Base-by-base conservation (phyloP, 2,113 vertebrate genomes). In the Gymnogyps californianus region DNA sequence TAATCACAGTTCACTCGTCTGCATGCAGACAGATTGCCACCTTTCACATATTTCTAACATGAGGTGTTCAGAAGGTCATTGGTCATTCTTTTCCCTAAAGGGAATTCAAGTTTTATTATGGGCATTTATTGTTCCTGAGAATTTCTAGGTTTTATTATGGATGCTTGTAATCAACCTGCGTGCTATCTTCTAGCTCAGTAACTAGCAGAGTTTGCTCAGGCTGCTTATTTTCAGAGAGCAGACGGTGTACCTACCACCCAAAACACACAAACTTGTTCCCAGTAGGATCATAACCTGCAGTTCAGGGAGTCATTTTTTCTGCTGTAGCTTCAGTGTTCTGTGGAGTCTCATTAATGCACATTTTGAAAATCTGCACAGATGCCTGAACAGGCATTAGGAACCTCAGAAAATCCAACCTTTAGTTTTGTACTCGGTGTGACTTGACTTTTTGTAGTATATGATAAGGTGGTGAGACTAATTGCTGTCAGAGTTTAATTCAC, bases 391-490 rank as follows among this genome's bases (percentile, higher is more conserved):
- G 74, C 66, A 19, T 65, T 61, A 84, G 81, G 62, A 93, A 58
- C 52, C 78, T 91, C 58, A 46, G 94, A 66, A 93, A 94, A 85
- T 16, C 49, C 93, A 94, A 16, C 89, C 77, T 93, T 91, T 62
- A 54, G 54, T 89, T 94, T 66, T 64, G 52, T 80, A 57, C 77
- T 89, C 2, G 1, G 40, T 87, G 74, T 79, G 86, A 38, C 80
- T 87, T 57, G 71, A 40, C 65, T 95, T 93, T 84, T 79, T 79
- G 78, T 52, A 3, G 54, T 28, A 16, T 22, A 24, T 18, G 69
- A 86, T 90, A 64, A 92, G 76, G 85, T 78, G 71, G 77, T 95
- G 94, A 82, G 89, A 96, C 94, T 96, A 93, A 95, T 96, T 97
- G 91, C 89, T 93, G 77, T 75, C 89, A 76, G 96, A 84, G 61